Conservation (phyloP, 2,888 invertebrate species). For the Cremastinae sp. region DNA sequence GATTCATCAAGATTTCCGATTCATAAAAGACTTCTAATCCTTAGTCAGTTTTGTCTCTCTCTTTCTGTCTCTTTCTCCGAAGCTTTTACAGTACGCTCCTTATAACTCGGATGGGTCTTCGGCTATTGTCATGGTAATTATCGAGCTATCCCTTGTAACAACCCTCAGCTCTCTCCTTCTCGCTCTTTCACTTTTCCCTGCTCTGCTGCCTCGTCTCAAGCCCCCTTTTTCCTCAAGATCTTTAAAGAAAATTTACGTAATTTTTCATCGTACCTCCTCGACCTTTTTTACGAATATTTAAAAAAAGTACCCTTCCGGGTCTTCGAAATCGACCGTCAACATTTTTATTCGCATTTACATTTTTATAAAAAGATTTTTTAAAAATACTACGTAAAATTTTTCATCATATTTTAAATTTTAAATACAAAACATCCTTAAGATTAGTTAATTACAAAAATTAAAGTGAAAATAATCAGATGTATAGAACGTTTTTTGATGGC, state of each 20-base stretch:
- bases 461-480: no score
- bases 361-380: no score
- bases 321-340: neutral
- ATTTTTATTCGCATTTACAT: constrained; percentile 3
- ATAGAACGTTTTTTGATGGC: no score
- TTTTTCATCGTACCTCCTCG: constrained; percentile 51
- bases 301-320: neutral
- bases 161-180: constrained; percentile 31
- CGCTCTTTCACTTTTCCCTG: constrained; percentile 19
- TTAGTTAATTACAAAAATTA: no score
- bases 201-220: constrained; percentile 16
- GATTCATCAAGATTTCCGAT: constrained; percentile 76
- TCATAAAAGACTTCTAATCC: constrained; percentile 75
- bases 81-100: constrained; percentile 55
- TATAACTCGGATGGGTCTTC: constrained; percentile 62
- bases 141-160: constrained; percentile 52
- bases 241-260: constrained; percentile 61
- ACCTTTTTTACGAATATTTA: constrained; percentile 25
- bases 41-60: constrained; percentile 60
- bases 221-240: constrained; percentile 48
- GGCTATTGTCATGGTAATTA: constrained; percentile 75
- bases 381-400: no score
- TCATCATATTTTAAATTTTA: no score
- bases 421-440: no score
- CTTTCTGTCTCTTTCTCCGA: constrained; percentile 63